Base-by-base conservation (phyloP, 2,797 vertebrate species). In the Trachurus trachurus region DNA sequence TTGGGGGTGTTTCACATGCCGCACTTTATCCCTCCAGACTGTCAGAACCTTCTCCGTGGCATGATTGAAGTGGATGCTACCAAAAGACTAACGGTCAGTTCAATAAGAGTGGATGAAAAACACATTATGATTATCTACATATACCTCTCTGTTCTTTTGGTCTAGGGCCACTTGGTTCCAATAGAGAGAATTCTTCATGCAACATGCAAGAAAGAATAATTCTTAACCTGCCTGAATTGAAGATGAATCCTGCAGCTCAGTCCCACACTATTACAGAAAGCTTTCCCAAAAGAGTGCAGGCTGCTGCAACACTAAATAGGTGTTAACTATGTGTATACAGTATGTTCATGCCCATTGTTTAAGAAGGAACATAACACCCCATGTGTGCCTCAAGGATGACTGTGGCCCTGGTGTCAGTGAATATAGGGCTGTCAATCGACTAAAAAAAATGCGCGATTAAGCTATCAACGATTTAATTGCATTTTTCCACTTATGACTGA, bases 1-100 rank as follows among this genome's bases (percentile, higher is more conserved):
- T 92, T 99, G 76, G 98, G 98, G 57, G 97, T 99, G 80, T 99
- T 99, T 95, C 98, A 99, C 95, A 99, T 99, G 98, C 98, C 98
- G 19, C 98, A 99, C 94, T 99, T 99, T 87, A 99, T 99, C 90
- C 98, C 98, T 16, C 98, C 98, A 0, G 98, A 99, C 92, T 99
- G 98, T 94, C 98, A 99, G 94, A 98, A 98, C 93, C 97, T 99
- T 64, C 95, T 99, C 71, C 96, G 97, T 10, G 98, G 98, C 85
- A 99, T 99, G 98, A 99, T 99, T 71, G 98, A 99, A 93, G 98
- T 99, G 95, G 98, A 99, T 17, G 97, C 98, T 63, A 89, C 96
- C 67, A 98, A 99, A 95, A 96, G 98, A 87, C 93, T 99, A 89
- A 98, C 98, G 96, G 98, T 99, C 57, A 88, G 88, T 88, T 72